Percentiles rank a stretch among this genome's conserved stretches.
These are phyloP conservation scores for Hydrozoanthus tunicans DNA, from an alignment of 64 coral and sea anemone species.

Conservation along the genomic window DNA sequence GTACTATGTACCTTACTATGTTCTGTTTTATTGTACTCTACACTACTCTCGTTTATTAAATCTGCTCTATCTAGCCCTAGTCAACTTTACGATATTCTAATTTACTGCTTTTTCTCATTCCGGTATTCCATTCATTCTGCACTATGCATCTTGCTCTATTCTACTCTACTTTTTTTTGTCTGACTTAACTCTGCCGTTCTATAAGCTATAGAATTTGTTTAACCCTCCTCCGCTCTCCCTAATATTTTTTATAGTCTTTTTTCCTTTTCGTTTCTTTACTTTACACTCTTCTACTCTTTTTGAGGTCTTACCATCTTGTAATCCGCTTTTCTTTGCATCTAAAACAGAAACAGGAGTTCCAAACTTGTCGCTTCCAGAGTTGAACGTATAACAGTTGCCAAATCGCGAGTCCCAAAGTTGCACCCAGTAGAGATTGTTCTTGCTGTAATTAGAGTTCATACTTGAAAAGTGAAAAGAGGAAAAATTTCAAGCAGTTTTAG, in stretches of 20 bases:
- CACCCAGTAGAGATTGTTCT: background rate
- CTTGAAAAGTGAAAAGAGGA: background rate
- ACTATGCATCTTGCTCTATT: background rate
- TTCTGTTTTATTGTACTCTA: background rate
- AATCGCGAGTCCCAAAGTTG: slow-evolving; percentile 57
- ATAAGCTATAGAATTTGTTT: background rate
- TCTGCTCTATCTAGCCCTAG: no score
- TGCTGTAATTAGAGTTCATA: slow-evolving; percentile 8
- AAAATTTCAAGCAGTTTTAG: background rate
- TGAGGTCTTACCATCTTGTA: slow-evolving; percentile 51
- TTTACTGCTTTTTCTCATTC: no score
- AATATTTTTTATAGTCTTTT: background rate
- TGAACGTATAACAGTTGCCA: slow-evolving; percentile 83
- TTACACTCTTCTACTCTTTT: background rate
- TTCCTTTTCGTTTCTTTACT: background rate
- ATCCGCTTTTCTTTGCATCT: slow-evolving; percentile 48
- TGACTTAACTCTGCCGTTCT: background rate
- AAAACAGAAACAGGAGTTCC: slow-evolving; percentile 35
- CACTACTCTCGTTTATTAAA: background rate
- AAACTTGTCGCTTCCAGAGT: slow-evolving; percentile 51
- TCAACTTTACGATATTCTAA: no score
- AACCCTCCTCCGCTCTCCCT: background rate
- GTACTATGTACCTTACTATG: no score
- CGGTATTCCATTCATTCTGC: background rate
- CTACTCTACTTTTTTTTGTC: background rate